Percentiles rank a stretch among this genome's conserved stretches.
Evolutionary conservation across 2,888 invertebrate genomes (phyloP).

Genomic region (Microctonus aethiopoides): DNA sequence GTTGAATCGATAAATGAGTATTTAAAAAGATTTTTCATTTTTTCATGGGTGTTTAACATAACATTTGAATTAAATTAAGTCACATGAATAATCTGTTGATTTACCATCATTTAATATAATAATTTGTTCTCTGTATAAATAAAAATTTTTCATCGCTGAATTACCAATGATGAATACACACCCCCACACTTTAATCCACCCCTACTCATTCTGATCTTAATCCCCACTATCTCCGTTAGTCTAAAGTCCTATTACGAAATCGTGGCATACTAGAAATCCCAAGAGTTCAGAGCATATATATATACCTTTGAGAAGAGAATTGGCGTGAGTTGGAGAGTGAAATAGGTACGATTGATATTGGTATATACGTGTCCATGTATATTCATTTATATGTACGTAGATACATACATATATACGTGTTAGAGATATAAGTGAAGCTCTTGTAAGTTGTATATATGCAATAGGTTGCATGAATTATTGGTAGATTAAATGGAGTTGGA

Average conservation of each 20-base stretch:
- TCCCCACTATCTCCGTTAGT: constrained; percentile 40
- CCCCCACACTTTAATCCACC: constrained; percentile 33
- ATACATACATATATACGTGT: too few relatives aligned
- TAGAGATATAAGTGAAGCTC: constrained; percentile 15
- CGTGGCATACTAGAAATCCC: constrained; percentile 38
- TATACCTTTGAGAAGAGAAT: constrained; percentile 36
- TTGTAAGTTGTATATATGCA: constrained; percentile 25
- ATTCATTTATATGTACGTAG: constrained; percentile 9
- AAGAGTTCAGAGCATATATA: constrained; percentile 37
- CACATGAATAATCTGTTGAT: too few relatives aligned
- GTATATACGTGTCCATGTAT: constrained; percentile 3
- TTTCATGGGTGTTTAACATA: too few relatives aligned
- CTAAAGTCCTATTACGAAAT: constrained; percentile 48
- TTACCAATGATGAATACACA: not conserved
- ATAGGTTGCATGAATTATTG: constrained; percentile 29
- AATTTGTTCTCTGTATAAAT: too few relatives aligned
- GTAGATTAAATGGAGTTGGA: constrained; percentile 35
- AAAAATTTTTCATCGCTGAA: not conserved
- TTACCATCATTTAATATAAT: too few relatives aligned
- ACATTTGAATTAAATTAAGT: too few relatives aligned
- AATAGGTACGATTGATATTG: constrained; percentile 6
- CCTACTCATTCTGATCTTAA: constrained; percentile 37
- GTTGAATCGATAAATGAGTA: too few relatives aligned
- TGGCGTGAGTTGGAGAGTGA: not conserved
- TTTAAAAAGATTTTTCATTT: too few relatives aligned